These are phyloP conservation scores for Sphecodes monilicornis DNA, from an alignment of 2,888 invertebrate species.

Conservation along the genomic window DNA sequence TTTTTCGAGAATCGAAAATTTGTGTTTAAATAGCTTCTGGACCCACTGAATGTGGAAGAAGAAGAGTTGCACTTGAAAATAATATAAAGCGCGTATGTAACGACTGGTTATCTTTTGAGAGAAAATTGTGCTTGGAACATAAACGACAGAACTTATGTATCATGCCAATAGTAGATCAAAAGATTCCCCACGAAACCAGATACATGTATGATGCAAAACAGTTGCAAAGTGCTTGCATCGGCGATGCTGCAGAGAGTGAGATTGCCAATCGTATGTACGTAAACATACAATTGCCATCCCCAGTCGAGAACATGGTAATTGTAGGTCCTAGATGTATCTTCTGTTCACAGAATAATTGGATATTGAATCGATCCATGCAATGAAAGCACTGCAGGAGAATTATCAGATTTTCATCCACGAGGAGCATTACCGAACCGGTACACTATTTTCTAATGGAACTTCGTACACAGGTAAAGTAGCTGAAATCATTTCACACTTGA, in stretches of 20 bases:
- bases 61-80: not conserved
- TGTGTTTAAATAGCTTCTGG: too few relatives aligned
- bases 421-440: not conserved
- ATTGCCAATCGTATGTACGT: not conserved
- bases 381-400: not conserved
- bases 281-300: not conserved
- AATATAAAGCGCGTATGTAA: not conserved
- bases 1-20: too few relatives aligned
- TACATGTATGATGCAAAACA: conserved; percentile 6
- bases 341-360: conserved; percentile 12
- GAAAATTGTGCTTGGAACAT: not conserved
- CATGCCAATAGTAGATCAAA: conserved; percentile 21
- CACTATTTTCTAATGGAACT: not conserved
- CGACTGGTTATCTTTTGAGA: not conserved
- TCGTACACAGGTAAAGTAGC: not conserved
- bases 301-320: not conserved
- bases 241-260: conserved; percentile 5
- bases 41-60: too few relatives aligned
- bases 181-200: conserved; percentile 12
- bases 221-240: not conserved
- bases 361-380: not conserved
- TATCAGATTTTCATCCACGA: not conserved
- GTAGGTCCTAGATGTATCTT: not conserved
- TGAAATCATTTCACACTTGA: not conserved
- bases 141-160: not conserved